Conservation (phyloP, 2,113 vertebrate species). For the Aix galericulata region DNA sequence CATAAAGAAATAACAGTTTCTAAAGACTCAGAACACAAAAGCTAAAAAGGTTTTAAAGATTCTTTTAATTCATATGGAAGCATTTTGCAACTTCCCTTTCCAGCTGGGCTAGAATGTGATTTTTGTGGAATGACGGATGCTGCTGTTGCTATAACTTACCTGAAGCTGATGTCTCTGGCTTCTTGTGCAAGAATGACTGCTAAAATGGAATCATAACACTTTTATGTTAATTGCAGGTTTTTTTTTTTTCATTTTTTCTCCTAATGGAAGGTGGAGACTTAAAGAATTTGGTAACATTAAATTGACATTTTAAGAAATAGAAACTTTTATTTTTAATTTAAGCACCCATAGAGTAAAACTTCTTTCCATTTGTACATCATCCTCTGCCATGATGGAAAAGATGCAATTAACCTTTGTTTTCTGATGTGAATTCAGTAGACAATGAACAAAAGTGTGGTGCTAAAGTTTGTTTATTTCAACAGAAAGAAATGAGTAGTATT, state of each 20-base stretch:
- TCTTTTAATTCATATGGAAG: not conserved
- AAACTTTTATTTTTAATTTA: not conserved
- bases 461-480: not conserved
- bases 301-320: not conserved
- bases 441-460: not conserved
- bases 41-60: not conserved
- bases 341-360: not conserved
- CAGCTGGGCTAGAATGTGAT: not conserved
- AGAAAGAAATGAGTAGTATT: not conserved
- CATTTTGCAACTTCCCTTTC: slow-evolving; percentile 4
- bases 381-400: not conserved
- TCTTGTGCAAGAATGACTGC: not conserved
- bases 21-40: slow-evolving; percentile 67
- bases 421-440: not conserved
- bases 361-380: not conserved
- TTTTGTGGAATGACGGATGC: not conserved
- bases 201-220: not conserved
- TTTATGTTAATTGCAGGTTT: not conserved
- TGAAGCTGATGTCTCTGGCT: not conserved
- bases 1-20: slow-evolving; percentile 80
- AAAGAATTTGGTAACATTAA: not conserved
- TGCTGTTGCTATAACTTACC: not conserved
- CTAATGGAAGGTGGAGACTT: not conserved
- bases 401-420: not conserved
- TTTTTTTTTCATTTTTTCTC: not conserved